Evolutionary conservation across 2,888 invertebrate species (phyloP).

Genomic region (Scaptodrosophila latifasciaeformis): DNA sequence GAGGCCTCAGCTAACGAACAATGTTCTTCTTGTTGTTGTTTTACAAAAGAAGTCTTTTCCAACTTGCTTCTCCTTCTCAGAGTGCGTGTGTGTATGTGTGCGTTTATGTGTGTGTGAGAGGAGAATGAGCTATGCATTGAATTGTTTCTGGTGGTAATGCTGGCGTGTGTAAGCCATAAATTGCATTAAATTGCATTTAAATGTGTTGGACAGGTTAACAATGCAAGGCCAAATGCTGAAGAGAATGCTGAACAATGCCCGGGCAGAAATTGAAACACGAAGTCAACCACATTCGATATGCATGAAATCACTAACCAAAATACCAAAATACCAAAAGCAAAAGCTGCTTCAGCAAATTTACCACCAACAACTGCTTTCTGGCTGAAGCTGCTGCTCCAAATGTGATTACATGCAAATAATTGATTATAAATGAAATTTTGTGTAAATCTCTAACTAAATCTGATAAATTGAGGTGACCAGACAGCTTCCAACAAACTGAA

Average conservation of each 20-base stretch:
- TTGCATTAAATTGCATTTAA: conserved; percentile 72
- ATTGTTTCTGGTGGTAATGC: no score
- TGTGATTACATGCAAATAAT: conserved; percentile 27
- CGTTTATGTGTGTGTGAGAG: not conserved
- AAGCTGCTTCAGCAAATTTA: no score
- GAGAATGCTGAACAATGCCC: not conserved
- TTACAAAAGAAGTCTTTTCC: not conserved
- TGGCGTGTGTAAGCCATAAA: conserved; percentile 46
- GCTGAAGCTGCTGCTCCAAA: not conserved
- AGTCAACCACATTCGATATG: not conserved
- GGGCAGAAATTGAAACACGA: conserved; percentile 5
- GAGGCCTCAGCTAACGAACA: no score
- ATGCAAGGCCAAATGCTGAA: conserved; percentile 19
- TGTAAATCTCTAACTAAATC: no score
- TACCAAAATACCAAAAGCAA: no score
- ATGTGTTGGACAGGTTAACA: conserved; percentile 72
- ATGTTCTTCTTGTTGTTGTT: no score
- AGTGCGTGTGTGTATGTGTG: conserved; percentile 3
- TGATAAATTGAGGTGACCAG: no score
- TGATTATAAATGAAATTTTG: conserved; percentile 50
- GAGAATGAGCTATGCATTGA: no score
- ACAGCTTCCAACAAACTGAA: no score
- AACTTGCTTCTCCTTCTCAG: no score
- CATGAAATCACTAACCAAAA: no score
- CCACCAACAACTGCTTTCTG: no score